Conservation (phyloP, 2,888 invertebrate genomes). For the Cloeon dipterum region DNA sequence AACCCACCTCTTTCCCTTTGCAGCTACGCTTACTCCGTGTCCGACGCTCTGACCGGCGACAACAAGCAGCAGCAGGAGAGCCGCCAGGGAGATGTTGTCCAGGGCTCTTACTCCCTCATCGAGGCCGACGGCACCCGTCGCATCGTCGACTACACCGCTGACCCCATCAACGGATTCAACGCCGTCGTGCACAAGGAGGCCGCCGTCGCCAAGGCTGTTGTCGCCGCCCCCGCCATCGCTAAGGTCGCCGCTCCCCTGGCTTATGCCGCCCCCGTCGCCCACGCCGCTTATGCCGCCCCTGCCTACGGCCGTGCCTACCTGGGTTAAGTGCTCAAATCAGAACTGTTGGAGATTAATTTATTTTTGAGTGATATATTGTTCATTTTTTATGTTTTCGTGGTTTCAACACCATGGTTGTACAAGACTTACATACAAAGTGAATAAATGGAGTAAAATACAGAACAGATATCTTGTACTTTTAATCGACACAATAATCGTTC, state of each 20-base stretch:
- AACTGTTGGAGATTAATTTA: not conserved
- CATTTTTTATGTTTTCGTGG: too few species aligned
- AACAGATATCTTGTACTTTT: too few species aligned
- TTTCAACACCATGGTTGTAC: too few species aligned
- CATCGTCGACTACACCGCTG: constrained; percentile 6
- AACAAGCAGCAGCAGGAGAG: constrained; percentile 5
- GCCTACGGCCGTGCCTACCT: constrained; percentile 2
- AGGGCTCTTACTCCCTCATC: constrained; percentile 4
- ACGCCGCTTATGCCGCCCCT: constrained; percentile 3
- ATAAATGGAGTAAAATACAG: too few species aligned
- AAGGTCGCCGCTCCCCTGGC: not conserved
- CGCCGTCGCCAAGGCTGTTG: constrained; percentile 4
- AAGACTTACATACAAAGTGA: too few species aligned
- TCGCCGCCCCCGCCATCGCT: constrained; percentile 1
- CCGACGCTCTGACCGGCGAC: constrained; percentile 6
- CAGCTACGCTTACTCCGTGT: constrained; percentile 4
- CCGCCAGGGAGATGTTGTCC: constrained; percentile 5
- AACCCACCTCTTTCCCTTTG: too few species aligned
- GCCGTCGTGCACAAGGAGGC: constrained; percentile 5
- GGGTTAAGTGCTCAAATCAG: constrained; percentile 1
- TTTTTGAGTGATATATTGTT: not conserved
- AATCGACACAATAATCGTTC: not conserved
- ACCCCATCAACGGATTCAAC: constrained; percentile 6
- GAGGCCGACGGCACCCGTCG: constrained; percentile 6
- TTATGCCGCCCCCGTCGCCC: constrained; percentile 1